phyloP scores from a whole-genome alignment of 2,888 invertebrate species.

The Timema cristinae region DNA sequence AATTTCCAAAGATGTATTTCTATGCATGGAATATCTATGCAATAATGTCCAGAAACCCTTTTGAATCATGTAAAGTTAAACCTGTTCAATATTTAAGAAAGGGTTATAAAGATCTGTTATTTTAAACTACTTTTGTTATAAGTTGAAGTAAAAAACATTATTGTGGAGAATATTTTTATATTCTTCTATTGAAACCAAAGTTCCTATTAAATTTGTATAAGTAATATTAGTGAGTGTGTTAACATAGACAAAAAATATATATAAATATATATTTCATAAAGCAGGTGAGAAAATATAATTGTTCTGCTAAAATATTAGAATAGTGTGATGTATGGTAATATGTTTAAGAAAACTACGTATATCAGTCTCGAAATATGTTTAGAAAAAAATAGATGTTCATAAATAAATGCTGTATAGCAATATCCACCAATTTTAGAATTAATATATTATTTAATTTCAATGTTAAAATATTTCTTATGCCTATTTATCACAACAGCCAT shows the following conservation, averaged over 20 bases:
- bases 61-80: too few relatives aligned
- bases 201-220: conserved; percentile 54
- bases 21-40: not conserved
- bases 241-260: conserved; percentile 27
- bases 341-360: conserved; percentile 24
- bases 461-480: too few relatives aligned
- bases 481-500: too few relatives aligned
- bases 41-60: not conserved
- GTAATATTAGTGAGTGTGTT: conserved; percentile 36
- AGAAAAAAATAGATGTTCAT: conserved; percentile 25
- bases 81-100: too few relatives aligned
- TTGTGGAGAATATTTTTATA: conserved; percentile 15
- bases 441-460: too few relatives aligned
- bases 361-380: conserved; percentile 23
- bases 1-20: not conserved
- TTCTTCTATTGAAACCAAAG: conserved; percentile 58
- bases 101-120: too few relatives aligned
- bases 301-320: conserved; percentile 22
- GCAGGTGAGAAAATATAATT: conserved; percentile 24
- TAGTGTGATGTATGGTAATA: conserved; percentile 20
- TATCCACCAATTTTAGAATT: conserved; percentile 1
- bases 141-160: conserved; percentile 5
- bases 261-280: conserved; percentile 33
- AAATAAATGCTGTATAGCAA: conserved; percentile 21
- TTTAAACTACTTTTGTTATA: conserved; percentile 1